phyloP scores from a whole-genome alignment of 1,140 invertebrate genomes.

The Drosophila carrolli region DNA sequence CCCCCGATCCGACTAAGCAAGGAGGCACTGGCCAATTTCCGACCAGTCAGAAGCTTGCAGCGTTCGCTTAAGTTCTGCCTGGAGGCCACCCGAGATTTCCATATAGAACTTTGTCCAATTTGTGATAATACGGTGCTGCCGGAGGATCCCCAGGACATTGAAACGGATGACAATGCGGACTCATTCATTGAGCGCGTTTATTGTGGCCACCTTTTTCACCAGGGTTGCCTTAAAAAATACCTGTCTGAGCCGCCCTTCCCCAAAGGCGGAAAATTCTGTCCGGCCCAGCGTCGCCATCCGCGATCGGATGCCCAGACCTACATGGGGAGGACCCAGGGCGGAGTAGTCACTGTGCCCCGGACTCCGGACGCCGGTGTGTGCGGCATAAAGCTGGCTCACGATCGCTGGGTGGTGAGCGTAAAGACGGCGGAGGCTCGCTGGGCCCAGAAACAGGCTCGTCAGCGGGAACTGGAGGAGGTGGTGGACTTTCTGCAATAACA shows the following conservation, averaged over 20 bases:
- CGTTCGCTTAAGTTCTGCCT: conserved; percentile 88
- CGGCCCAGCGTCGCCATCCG: conserved; percentile 73
- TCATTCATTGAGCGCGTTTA: conserved; percentile 90
- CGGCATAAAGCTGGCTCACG: conserved; percentile 89
- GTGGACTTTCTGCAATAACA: conserved; percentile 88
- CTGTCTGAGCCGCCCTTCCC: conserved; percentile 91
- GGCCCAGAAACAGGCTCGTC: conserved; percentile 91
- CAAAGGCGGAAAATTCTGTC: conserved; percentile 86
- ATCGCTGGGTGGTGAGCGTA: conserved; percentile 90
- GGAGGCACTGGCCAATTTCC: conserved; percentile 85
- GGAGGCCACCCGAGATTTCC: conserved; percentile 87
- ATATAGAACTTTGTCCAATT: conserved; percentile 87
- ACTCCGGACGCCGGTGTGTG: conserved; percentile 84
- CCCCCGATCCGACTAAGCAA: conserved; percentile 87
- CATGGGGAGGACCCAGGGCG: conserved; percentile 40
- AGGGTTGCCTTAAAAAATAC: conserved; percentile 89
- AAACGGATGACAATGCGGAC: conserved; percentile 87
- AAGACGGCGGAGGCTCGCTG: conserved; percentile 90
- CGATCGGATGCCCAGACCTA: conserved; percentile 78
- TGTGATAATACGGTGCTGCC: conserved; percentile 88
- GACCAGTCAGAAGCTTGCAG: conserved; percentile 87
- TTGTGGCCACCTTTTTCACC: conserved; percentile 91
- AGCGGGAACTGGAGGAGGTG: conserved; percentile 91
- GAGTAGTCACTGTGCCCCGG: background rate
- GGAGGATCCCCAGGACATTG: conserved; percentile 86